Evolutionary conservation across 2,797 vertebrate species (phyloP).

Genomic region (Coreius guichenoti): DNA sequence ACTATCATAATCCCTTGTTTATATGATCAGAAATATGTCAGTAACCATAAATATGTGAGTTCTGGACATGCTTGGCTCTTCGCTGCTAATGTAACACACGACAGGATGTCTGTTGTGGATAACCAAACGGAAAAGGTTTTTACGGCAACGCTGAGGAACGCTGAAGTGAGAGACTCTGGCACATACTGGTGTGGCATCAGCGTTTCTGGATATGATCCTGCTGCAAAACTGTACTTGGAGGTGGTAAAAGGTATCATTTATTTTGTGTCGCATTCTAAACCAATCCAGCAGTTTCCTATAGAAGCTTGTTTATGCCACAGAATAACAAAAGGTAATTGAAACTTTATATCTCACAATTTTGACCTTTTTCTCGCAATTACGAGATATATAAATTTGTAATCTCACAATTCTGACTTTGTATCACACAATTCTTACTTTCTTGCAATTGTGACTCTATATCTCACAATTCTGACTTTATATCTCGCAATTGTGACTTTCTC

Average conservation of each 20-base stretch:
- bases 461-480: neutral
- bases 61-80: accelerated
- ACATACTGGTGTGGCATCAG: slow-evolving; percentile 43
- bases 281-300: neutral
- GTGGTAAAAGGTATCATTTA: slow-evolving; percentile 10
- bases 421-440: neutral
- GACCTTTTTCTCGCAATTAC: neutral
- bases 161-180: neutral
- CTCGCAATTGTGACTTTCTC: neutral
- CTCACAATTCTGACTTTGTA: neutral
- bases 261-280: neutral
- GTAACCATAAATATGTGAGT: neutral
- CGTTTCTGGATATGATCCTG: accelerated
- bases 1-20: slow-evolving; percentile 1
- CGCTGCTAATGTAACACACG: accelerated
- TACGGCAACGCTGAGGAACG: slow-evolving; percentile 40
- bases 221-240: neutral
- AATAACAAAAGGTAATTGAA: neutral
- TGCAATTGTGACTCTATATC: neutral
- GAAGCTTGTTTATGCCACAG: neutral
- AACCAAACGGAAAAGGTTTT: neutral
- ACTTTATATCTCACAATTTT: neutral
- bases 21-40: neutral
- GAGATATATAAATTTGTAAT: no score
- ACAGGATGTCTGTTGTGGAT: neutral